A percentile compares a stretch with the other conserved stretches of the same genome.
phyloP scores from a whole-genome alignment of 1,140 invertebrate species.

The Heliconius himera region DNA sequence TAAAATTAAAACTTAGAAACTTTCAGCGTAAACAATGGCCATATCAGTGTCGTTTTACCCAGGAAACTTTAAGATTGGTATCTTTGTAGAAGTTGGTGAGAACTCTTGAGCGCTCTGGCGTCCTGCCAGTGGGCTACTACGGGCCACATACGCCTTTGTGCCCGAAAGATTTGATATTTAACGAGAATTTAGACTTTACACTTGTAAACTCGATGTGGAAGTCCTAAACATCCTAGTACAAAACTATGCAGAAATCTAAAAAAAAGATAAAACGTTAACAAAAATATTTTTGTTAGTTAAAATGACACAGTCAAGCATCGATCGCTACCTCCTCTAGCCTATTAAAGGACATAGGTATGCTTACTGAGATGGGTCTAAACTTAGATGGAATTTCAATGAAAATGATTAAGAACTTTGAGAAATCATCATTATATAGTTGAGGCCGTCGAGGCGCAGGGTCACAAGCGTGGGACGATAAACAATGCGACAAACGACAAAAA shows the following conservation, averaged over 20 bases:
- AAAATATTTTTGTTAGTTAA: background rate
- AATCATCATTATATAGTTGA: too few species aligned
- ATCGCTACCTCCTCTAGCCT: too few species aligned
- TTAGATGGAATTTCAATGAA: too few species aligned
- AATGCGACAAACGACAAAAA: too few species aligned
- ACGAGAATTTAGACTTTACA: conserved; percentile 6
- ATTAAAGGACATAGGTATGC: too few species aligned
- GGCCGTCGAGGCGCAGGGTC: too few species aligned
- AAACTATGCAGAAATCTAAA: background rate
- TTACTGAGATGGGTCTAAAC: too few species aligned
- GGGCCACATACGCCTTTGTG: conserved; percentile 5
- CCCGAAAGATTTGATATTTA: conserved; percentile 13
- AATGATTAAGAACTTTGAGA: too few species aligned
- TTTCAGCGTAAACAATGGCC: background rate
- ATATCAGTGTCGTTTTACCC: conserved; percentile 7
- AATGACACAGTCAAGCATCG: background rate
- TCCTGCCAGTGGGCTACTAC: background rate
- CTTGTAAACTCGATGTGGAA: background rate
- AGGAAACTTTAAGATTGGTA: conserved; percentile 17
- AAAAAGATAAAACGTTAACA: background rate
- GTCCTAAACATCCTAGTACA: background rate
- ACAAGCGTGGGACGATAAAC: too few species aligned
- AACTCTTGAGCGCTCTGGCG: conserved; percentile 11
- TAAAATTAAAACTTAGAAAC: background rate
- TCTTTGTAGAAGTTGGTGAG: conserved; percentile 18